Evolutionary conservation across 2,888 invertebrate genomes (phyloP), one percentile per base, ranked within the genome.

Genomic region (Nemoura dubitans): DNA sequence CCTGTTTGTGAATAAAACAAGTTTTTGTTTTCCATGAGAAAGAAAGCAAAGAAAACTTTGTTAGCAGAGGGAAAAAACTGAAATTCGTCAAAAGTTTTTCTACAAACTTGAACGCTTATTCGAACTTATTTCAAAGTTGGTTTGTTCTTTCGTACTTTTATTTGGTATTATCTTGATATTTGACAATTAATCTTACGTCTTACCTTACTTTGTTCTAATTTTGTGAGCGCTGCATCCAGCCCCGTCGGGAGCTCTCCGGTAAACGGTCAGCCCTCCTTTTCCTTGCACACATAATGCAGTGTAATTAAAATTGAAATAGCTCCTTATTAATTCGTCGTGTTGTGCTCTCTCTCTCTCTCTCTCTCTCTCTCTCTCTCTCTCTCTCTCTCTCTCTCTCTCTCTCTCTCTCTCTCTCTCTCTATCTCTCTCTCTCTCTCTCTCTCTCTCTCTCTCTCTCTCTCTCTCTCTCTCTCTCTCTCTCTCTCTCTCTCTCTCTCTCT

Each of bases 281-380:
- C 14, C 81, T 29, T 30, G 2, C 6, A 5, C 29, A 27, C 78
- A 28, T 81, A 81, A 59, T 59, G 59, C 59, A 59, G 30, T 81
- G 29, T 81, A 81, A 81, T 81, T 81, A 81, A 81, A 81, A 81
- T 81, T 81, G 81, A 81, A 81, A 81, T n/a, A 81, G 81, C 30
- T 81, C n/a, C 81, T 28, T 81, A 81, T 81, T 81, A 81, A 81
- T 81, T 81, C 28, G 0, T 81, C 30, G 2, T 30, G 81, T 30
- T 29, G 81, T 27, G 36, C 36, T 3, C 80, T 76, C 78, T 78
- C 27, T 28, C 80, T 76, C 78, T 78, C 27, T 28, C 36, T 3
- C 80, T 76, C 78, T 78, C 27, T 28, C 36, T 3, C 80, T 76
- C 78, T 78, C 27, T 28, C 36, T 3, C 80, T 76, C 78, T 78